phyloP scores from a whole-genome alignment of 2,888 invertebrate genomes.

The Andrena trimmerana region DNA sequence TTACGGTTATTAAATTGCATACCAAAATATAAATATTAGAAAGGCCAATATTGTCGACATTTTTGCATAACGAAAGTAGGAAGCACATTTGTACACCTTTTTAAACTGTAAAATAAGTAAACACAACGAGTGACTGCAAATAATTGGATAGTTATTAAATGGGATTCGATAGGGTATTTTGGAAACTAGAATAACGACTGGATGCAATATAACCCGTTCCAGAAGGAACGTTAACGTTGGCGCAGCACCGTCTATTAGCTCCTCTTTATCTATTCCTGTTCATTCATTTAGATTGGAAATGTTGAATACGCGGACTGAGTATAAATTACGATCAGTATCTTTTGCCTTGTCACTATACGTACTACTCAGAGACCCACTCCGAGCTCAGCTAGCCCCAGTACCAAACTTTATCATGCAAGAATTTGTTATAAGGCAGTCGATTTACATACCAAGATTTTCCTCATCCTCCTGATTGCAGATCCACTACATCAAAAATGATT shows the following conservation, averaged over 20 bases:
- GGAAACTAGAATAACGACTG: slow-evolving; percentile 21
- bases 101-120: background rate
- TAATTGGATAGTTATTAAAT: no score
- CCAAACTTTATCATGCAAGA: slow-evolving; percentile 64
- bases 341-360: slow-evolving; percentile 56
- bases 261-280: slow-evolving; percentile 61
- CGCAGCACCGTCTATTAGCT: slow-evolving; percentile 58
- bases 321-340: slow-evolving; percentile 74
- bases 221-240: slow-evolving; percentile 41
- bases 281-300: slow-evolving; percentile 70
- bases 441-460: slow-evolving; percentile 31
- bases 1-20: background rate
- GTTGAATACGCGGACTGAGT: slow-evolving; percentile 61
- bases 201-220: slow-evolving; percentile 33
- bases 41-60: background rate
- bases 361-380: slow-evolving; percentile 40
- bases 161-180: no score
- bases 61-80: background rate
- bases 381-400: slow-evolving; percentile 43
- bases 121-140: no score
- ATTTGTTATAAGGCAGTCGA: slow-evolving; percentile 47
- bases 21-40: background rate
- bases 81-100: background rate
- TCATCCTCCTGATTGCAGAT: slow-evolving; percentile 4
- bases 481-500: slow-evolving; percentile 8